Percentiles rank a stretch among this genome's conserved stretches.
These are phyloP conservation scores for Megaustenia siamemsis DNA, from an alignment of 2,888 invertebrate genomes.

Conservation along the genomic window DNA sequence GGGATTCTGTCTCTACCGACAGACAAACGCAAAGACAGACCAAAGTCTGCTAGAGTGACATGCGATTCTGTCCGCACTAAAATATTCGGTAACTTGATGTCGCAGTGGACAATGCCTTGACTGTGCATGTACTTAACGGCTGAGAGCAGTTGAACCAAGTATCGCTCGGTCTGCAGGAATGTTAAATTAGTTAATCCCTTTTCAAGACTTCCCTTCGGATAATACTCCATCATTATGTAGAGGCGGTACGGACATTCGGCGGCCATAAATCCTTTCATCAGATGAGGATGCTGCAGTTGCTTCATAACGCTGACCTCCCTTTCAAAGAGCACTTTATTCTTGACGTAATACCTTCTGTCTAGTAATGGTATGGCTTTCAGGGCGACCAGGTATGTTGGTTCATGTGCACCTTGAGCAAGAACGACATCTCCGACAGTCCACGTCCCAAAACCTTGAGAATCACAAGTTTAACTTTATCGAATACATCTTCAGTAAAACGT, in stretches of 20 bases:
- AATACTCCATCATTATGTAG: neutral
- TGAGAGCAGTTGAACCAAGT: neutral
- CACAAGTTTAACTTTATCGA: neutral
- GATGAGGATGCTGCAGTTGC: neutral
- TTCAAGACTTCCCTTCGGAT: neutral
- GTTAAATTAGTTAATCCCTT: neutral
- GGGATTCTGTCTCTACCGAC: neutral
- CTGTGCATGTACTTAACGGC: conserved; percentile 5
- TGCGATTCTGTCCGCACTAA: neutral
- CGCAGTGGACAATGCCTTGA: neutral
- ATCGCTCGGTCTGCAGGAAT: neutral
- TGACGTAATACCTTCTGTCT: neutral
- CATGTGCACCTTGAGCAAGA: neutral
- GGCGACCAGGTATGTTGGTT: neutral
- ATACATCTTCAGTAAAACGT: neutral
- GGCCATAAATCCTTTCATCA: neutral
- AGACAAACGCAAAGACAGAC: neutral
- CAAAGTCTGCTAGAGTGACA: neutral
- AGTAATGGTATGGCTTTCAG: neutral
- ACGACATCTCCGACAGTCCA: neutral
- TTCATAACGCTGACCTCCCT: neutral
- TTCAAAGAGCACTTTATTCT: neutral
- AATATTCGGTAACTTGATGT: conserved; percentile 15
- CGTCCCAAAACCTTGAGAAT: neutral
- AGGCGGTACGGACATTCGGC: neutral